Evolutionary conservation across 2,888 invertebrate genomes (phyloP).

Genomic region (Drosophila lutescens): DNA sequence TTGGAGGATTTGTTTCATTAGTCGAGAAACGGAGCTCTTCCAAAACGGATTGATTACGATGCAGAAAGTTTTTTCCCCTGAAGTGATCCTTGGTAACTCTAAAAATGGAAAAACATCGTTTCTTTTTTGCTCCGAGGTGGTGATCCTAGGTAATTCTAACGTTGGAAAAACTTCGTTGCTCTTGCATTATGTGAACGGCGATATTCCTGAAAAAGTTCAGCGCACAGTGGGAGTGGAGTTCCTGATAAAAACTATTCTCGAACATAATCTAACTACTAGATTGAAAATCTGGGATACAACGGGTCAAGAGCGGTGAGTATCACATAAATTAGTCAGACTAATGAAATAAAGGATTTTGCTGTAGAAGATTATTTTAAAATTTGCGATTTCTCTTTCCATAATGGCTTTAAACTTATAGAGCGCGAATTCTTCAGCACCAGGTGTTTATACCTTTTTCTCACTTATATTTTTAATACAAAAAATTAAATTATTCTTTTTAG

Average conservation of each 20-base stretch:
- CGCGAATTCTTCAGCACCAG: too few relatives aligned
- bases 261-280: neutral
- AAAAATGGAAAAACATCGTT: constrained; percentile 56
- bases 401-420: too few relatives aligned
- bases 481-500: constrained; percentile 17
- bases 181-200: neutral
- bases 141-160: constrained; percentile 34
- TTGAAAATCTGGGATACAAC: constrained; percentile 47
- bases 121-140: constrained; percentile 11
- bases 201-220: neutral
- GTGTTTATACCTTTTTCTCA: too few relatives aligned
- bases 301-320: constrained; percentile 42
- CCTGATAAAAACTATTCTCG: neutral
- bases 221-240: constrained; percentile 36
- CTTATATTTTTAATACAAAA: neutral
- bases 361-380: too few relatives aligned
- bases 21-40: neutral
- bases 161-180: constrained; percentile 60
- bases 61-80: neutral
- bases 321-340: neutral
- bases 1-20: neutral
- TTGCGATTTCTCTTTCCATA: too few relatives aligned
- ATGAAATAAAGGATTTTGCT: too few relatives aligned
- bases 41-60: neutral
- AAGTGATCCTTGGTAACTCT: constrained; percentile 34